phyloP scores from a whole-genome alignment of 2,797 vertebrate species.

The Prionace glauca region DNA sequence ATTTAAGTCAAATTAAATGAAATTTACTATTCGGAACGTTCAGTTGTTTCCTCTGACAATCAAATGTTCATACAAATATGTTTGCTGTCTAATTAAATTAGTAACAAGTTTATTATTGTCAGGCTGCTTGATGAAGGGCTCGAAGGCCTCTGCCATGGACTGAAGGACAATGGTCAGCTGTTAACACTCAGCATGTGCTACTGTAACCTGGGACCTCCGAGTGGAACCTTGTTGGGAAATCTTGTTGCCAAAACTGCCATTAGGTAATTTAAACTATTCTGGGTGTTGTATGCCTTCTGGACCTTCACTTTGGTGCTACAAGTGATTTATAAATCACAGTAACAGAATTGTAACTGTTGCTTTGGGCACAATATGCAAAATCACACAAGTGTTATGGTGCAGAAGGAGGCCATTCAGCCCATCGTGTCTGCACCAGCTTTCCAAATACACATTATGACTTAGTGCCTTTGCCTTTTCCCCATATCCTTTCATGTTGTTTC shows the following conservation, averaged over 20 bases:
- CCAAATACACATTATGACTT: no score
- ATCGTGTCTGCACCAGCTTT: no score
- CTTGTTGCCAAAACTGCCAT: constrained; percentile 47
- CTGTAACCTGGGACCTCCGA: constrained; percentile 53
- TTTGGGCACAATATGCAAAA: neutral
- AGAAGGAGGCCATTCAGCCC: no score
- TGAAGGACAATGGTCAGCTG: constrained; percentile 49
- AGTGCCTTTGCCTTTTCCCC: no score
- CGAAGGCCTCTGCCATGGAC: constrained; percentile 46
- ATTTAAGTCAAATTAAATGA: neutral
- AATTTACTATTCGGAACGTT: neutral
- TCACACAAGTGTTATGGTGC: neutral
- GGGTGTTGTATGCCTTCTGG: neutral
- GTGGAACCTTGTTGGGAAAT: constrained; percentile 44
- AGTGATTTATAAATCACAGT: neutral
- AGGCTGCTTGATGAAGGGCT: constrained; percentile 52
- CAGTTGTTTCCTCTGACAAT: neutral
- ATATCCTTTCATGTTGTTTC: no score
- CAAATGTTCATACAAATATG: neutral
- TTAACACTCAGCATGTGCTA: constrained; percentile 52
- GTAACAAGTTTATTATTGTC: neutral
- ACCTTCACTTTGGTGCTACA: neutral
- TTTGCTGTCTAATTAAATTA: neutral
- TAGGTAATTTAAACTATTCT: constrained; percentile 43
- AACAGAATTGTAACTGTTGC: neutral